Base-by-base conservation (phyloP, 2,113 vertebrate species). In the Etheostoma cragini region DNA sequence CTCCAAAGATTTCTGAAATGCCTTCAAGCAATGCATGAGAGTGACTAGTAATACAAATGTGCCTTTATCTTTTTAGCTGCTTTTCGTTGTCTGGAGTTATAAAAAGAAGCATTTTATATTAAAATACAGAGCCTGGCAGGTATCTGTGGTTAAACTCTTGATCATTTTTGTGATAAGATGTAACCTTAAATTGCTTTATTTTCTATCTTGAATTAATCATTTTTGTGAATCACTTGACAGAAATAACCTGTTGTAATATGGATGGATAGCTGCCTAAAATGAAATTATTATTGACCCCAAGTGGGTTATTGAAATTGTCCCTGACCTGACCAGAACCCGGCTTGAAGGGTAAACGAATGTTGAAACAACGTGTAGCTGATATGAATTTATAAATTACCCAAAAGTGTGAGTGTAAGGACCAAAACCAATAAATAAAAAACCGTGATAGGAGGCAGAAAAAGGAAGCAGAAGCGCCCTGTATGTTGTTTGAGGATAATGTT, bases 1-100 rank as follows among this genome's bases (percentile, higher is more conserved):
- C 83, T 86, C 83, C 33, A 68, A 83, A 87, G 76, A 84, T 76
- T 75, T 81, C 21, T 80, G 50, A 13, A 86, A 83, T 82, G 81
- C 80, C 90, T 83, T 42, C 13, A 16, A 90, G 86, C 76, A 33
- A 82, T 84, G 75, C 61, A 81, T 21, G 46, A 82, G 58, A 76
- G 35, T 72, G 65, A 85, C 81, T 81, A 10, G 30, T 78, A 89
- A 80, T 87, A 87, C 83, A 53, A 85, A 73, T 65, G 64, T 46
- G 76, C 62, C 3, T 73, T 66, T 65, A 72, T 88, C 85, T 90
- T 91, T 88, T 86, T 80, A 87, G 71, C 62, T 66, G 52, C 15
- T 75, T 80, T 81, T 83, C 45, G 78, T 72, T 84, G 74, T 87
- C 81, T 83, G 50, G 84, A 69, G 68, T 70, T 86, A 80, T 73